Evolutionary conservation across 1,140 invertebrate genomes (phyloP), one percentile per base, ranked within the genome.

Genomic region (Leptoteleia sp.): DNA sequence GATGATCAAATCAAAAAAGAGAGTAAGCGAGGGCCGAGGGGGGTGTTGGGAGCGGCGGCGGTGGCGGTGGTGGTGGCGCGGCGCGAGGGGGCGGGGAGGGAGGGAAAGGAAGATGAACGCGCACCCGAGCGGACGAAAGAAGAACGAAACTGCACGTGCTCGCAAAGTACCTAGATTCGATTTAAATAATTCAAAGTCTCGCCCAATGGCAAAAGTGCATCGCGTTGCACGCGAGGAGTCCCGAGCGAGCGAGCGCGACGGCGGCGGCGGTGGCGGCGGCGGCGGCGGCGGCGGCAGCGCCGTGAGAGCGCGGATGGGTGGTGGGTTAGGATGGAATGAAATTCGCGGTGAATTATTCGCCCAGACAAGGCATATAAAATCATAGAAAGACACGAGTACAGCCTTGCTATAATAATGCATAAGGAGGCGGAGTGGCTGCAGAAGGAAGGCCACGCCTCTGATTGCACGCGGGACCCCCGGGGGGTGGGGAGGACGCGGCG

Each of bases 371-470:
- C 83, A 87, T 85, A 88, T 88, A 88, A 89, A 88, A 88, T 88
- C 85, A 88, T 88, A 89, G 85, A 77, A 57, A 84, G 81, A 82
- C 81, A 80, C 81, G 81, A 73, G 80, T 76, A 65, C 68, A 61
- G 76, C 67, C 75, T 79, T 68, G 82, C 75, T 86, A 89, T 89
- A 88, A 89, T 89, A 89, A 89, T 89, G 87, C 87, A 89, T 89
- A 89, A 89, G 87, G 84, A 81, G 87, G 88, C 84, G 88, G 85
- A 76, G 62, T 80, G 70, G 55, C 54, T 48, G 77, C 62, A 62
- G 75, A 75, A 42, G 47, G 42, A 33, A 79, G 59, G 75, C 81
- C 81, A 80, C 81, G 82, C 80, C 79, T 45, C 64, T 37, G 15
- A 57, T 64, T 52, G 40, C 65, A 54, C 52, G 65, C 25, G 64